These are phyloP conservation scores for Tridacna gigas DNA, from an alignment of 2,888 invertebrate species.

Conservation along the genomic window DNA sequence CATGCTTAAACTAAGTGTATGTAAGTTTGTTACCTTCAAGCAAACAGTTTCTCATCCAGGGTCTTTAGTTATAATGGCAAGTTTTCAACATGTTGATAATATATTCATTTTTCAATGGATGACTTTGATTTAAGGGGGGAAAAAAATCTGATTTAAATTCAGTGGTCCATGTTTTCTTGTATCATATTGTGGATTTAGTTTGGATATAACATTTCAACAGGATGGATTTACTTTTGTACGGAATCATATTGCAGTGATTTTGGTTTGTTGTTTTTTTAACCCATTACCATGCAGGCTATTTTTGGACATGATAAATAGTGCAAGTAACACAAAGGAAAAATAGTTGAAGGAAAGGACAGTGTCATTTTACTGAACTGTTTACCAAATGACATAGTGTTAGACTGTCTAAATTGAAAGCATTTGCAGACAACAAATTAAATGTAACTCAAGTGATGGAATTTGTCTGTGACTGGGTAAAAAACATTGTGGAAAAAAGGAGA, in stretches of 20 bases:
- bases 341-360: too few relatives aligned
- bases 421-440: too few relatives aligned
- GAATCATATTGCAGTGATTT: constrained; percentile 4
- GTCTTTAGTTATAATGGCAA: constrained; percentile 19
- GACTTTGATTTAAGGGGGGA: background rate
- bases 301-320: too few relatives aligned
- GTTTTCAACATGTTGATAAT: constrained; percentile 23
- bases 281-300: too few relatives aligned
- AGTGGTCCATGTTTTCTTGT: background rate
- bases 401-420: too few relatives aligned
- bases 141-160: background rate
- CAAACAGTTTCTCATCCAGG: background rate
- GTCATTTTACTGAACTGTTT: too few relatives aligned
- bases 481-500: too few relatives aligned
- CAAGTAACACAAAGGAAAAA: too few relatives aligned
- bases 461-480: too few relatives aligned
- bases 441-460: too few relatives aligned
- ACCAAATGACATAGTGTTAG: too few relatives aligned
- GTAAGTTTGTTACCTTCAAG: constrained; percentile 13
- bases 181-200: background rate
- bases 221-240: constrained; percentile 14
- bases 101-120: constrained; percentile 9
- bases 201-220: background rate
- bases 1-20: background rate
- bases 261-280: background rate